Conservation (phyloP, 2,113 vertebrate genomes). For the Pteropus alecto region DNA sequence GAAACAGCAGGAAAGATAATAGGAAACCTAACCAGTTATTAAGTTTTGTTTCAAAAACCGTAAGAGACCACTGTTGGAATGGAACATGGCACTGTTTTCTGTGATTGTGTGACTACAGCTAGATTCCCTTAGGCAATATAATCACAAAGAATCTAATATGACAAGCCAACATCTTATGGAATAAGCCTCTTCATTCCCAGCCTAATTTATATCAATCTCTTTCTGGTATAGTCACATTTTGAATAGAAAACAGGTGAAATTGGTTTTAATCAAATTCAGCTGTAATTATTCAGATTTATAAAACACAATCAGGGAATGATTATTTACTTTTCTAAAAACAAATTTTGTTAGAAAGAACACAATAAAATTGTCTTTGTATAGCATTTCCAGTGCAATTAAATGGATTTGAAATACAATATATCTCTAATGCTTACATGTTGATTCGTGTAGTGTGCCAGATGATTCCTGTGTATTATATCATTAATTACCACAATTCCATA, state of each 20-base stretch:
- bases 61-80: not conserved
- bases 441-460: not conserved
- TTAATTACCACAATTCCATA: not conserved
- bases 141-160: not conserved
- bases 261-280: constrained; percentile 57
- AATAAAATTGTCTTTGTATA: constrained; percentile 40
- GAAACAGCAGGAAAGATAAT: not conserved
- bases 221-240: not conserved
- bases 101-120: constrained; percentile 17
- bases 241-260: constrained; percentile 35
- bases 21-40: constrained; percentile 33
- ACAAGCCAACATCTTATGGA: not conserved
- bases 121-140: constrained; percentile 9
- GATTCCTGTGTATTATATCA: constrained; percentile 20
- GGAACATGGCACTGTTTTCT: not conserved
- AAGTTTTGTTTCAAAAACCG: constrained; percentile 10
- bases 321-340: constrained; percentile 41
- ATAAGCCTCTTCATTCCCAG: not conserved
- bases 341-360: constrained; percentile 20
- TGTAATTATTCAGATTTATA: constrained; percentile 61
- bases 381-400: constrained; percentile 18
- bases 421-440: not conserved
- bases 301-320: constrained; percentile 42
- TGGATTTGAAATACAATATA: constrained; percentile 15
- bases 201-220: not conserved